Percentiles rank a stretch among this genome's conserved stretches.
phyloP scores from a whole-genome alignment of 2,797 vertebrate genomes.

The Pseudomugil tenellus region DNA sequence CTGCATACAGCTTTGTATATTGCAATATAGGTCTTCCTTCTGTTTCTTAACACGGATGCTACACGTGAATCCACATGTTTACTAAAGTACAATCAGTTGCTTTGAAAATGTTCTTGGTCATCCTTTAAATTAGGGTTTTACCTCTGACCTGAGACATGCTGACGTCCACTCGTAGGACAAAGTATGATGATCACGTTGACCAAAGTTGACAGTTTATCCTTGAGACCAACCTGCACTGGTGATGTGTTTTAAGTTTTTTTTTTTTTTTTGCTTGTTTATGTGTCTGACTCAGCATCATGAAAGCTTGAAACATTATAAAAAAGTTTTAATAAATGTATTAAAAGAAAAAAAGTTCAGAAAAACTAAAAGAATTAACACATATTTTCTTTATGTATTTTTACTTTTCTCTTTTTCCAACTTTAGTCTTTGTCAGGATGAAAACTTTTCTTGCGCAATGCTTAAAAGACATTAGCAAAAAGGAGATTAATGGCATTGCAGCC shows the following conservation, averaged over 20 bases:
- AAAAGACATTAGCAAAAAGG: neutral
- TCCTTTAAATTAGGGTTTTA: constrained; percentile 32
- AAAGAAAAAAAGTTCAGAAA: neutral
- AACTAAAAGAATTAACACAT: neutral
- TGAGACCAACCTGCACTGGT: constrained; percentile 49
- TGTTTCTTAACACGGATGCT: neutral
- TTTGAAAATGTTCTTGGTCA: constrained; percentile 44
- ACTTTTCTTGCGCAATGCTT: neutral
- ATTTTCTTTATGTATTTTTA: too few relatives aligned
- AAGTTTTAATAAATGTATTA: too few relatives aligned
- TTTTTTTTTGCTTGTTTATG: constrained; percentile 6
- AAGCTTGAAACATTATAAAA: neutral
- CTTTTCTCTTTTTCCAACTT: neutral
- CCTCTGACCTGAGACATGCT: constrained; percentile 41
- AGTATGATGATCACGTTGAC: constrained; percentile 73
- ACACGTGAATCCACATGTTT: constrained; percentile 19
- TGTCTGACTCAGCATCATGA: neutral
- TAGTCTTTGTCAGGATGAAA: neutral
- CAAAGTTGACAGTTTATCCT: constrained; percentile 35
- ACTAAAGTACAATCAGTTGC: neutral
- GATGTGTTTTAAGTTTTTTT: constrained; percentile 39
- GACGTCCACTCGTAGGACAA: constrained; percentile 34
- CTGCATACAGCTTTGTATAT: neutral
- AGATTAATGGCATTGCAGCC: neutral
- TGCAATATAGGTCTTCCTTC: neutral